Evolutionary conservation across 2,113 vertebrate species (phyloP).

Genomic region (Chloroceryle aenea): DNA sequence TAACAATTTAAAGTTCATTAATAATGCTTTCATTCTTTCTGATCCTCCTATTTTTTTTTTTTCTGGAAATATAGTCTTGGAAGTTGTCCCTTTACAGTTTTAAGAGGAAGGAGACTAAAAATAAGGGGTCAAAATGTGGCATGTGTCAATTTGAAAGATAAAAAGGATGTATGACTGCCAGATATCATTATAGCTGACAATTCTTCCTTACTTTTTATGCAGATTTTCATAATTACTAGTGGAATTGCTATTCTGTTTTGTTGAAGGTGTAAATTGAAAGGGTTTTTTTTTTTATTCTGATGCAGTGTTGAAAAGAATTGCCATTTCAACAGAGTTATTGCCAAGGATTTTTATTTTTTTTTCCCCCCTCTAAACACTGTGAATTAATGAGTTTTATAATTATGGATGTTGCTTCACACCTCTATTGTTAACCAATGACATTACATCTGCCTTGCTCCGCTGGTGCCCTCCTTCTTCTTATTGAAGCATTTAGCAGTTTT

Average conservation of each 20-base stretch:
- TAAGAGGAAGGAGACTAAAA: not conserved
- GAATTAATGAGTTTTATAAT: constrained; percentile 85
- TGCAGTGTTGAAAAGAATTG: constrained; percentile 56
- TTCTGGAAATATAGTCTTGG: not conserved
- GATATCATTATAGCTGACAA: constrained; percentile 3
- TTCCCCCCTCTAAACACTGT: constrained; percentile 30
- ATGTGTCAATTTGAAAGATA: not conserved
- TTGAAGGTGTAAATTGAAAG: constrained; percentile 66
- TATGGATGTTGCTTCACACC: constrained; percentile 83
- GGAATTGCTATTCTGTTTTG: constrained; percentile 47
- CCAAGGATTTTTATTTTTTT: constrained; percentile 38
- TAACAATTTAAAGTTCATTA: not conserved
- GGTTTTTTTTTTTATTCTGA: constrained; percentile 3
- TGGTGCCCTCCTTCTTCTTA: constrained; percentile 78
- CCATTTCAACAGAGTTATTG: constrained; percentile 63
- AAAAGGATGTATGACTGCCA: not conserved
- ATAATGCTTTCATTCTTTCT: not conserved
- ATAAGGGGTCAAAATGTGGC: not conserved
- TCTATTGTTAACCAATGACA: constrained; percentile 83
- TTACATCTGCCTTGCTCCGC: constrained; percentile 85
- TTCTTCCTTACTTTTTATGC: constrained; percentile 35
- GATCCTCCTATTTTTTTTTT: not conserved
- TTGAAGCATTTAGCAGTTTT: constrained; percentile 86
- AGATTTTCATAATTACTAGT: constrained; percentile 47
- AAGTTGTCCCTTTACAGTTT: not conserved